Evolutionary conservation across 2,113 vertebrate species (phyloP).

Genomic region (Dasyprocta punctata): DNA sequence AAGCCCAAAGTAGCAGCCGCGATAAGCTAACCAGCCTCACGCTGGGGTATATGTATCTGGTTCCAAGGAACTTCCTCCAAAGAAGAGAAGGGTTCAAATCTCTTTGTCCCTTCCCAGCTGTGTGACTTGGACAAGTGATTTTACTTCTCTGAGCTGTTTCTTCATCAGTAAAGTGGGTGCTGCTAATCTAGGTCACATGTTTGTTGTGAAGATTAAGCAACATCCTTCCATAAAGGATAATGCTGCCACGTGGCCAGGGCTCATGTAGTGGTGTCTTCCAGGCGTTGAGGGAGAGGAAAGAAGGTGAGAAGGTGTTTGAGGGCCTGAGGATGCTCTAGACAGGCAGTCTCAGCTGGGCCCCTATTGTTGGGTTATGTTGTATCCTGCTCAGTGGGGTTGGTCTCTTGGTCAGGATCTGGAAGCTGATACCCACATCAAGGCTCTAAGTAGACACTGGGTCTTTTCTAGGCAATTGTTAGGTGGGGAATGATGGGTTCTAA

Average conservation of each 20-base stretch:
- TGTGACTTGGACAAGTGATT: not conserved
- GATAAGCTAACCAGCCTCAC: not conserved
- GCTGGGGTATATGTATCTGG: not conserved
- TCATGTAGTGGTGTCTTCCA: not conserved
- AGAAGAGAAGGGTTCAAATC: not conserved
- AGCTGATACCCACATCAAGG: not conserved
- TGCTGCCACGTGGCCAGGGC: not conserved
- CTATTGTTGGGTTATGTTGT: not conserved
- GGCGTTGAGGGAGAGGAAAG: not conserved
- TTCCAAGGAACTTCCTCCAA: not conserved
- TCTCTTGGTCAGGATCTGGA: not conserved
- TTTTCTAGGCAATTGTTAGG: not conserved
- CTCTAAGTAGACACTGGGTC: not conserved
- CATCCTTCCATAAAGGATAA: not conserved
- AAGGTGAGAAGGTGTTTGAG: not conserved
- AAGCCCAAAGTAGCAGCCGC: not conserved
- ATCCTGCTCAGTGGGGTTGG: rapidly evolving
- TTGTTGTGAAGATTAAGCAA: not conserved
- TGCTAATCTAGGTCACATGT: not conserved
- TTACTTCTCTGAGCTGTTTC: not conserved
- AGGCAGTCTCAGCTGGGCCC: not conserved
- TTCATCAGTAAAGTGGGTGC: not conserved
- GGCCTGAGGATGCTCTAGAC: not conserved
- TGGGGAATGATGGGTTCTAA: not conserved
- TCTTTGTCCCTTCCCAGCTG: not conserved